Evolutionary conservation across 1,140 invertebrate species (phyloP), one percentile per base, ranked within the genome.

Genomic region (Tetramorium alpestre): DNA sequence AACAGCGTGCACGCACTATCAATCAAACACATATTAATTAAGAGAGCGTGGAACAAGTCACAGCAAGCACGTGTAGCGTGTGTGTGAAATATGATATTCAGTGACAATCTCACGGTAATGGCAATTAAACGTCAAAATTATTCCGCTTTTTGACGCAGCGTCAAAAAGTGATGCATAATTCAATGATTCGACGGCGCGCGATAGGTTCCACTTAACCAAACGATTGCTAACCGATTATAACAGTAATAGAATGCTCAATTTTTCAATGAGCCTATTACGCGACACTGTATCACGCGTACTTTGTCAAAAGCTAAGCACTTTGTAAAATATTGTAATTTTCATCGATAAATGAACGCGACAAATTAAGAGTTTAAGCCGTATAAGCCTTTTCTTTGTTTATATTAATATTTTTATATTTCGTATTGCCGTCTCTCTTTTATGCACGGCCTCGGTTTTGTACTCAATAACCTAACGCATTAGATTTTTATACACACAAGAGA

Each of bases 1-100:
- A 58, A 47, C 33, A 44, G n/a, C 33, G 16, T 22, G n/a, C n/a
- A 65, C 28, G 65, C 38, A 33, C 41, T 60, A 60, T 49, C 65
- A 28, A 84, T 84, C 54, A 60, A 84, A 60, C 41, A 5, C n/a
- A 47, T 38, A 54, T 54, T 81, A 82, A 73, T 84, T 75, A 75
- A 84, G 28, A 75, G 28, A n/a, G n/a, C 13, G 64, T 54, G 56
- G 18, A 49, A n/a, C 33, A 73, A 62, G 33, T 70, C 5, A 16
- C 22, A 1, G 28, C 16, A 38, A 56, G 22, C 11, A 28, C 4
- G 25, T 33, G 33, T 8, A 25, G 25, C 28, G n/a, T 47, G 64
- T 44, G 11, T n/a, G 18, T 73, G 54, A 62, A 60, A 73, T 73
- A 47, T 62, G 18, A 60, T 25, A 51, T 73, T 81, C 44, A 13